Conservation (phyloP, 2,797 vertebrate genomes). For the Artibeus jamaicensis region DNA sequence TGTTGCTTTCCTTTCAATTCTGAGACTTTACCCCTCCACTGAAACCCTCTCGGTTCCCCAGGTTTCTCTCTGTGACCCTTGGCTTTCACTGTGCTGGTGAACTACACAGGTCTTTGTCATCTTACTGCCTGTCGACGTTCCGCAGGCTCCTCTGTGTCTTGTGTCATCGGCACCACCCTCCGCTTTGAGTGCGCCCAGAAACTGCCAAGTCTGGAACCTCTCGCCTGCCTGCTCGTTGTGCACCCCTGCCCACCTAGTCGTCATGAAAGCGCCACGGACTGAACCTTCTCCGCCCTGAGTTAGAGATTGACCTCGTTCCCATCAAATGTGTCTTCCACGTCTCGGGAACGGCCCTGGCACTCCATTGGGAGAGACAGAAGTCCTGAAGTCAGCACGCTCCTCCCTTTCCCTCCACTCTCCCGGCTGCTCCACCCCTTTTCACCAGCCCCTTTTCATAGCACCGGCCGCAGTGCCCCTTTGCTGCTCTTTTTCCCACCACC, state of each 20-base stretch:
- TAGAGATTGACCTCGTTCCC: rapidly evolving
- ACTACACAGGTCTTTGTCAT: neutral
- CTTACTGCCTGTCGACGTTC: neutral
- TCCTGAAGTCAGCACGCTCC: neutral
- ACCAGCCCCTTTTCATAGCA: no score
- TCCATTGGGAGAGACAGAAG: neutral
- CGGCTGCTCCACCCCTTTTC: rapidly evolving
- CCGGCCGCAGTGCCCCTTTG: no score
- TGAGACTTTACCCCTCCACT: neutral
- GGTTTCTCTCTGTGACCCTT: neutral
- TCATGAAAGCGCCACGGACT: neutral
- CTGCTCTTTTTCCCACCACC: no score
- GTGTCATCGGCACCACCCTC: neutral
- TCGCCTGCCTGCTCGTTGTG: neutral
- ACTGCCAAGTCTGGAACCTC: neutral
- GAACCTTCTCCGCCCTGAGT: rapidly evolving
- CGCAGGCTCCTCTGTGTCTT: neutral
- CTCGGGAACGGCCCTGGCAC: neutral
- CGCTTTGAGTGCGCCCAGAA: neutral
- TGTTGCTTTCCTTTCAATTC: neutral
- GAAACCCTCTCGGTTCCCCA: neutral
- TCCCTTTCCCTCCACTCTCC: no score
- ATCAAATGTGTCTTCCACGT: rapidly evolving
- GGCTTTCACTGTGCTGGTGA: neutral
- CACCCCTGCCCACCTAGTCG: neutral